Conservation (phyloP, 2,888 invertebrate species). For the Euclidia mi region DNA sequence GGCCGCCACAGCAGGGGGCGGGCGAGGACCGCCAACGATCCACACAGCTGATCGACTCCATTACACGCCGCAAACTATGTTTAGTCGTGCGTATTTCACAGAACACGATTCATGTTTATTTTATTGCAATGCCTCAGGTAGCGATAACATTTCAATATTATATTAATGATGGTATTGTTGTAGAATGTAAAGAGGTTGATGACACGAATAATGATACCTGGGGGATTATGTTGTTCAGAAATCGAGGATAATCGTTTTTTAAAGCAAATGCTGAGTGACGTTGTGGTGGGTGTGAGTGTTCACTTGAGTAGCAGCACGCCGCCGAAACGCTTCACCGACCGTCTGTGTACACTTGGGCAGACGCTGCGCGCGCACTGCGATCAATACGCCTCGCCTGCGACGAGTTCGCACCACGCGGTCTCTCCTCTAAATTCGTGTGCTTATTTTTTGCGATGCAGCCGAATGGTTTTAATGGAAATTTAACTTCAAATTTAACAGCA, state of each 20-base stretch:
- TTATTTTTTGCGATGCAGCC: slow-evolving; percentile 77
- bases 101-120: slow-evolving; percentile 37
- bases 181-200: slow-evolving; percentile 11
- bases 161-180: slow-evolving; percentile 20
- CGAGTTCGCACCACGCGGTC: slow-evolving; percentile 82
- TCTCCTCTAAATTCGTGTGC: slow-evolving; percentile 80
- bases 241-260: slow-evolving; percentile 13
- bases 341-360: slow-evolving; percentile 84
- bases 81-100: slow-evolving; percentile 48
- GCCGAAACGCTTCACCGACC: slow-evolving; percentile 78
- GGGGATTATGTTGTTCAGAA: slow-evolving; percentile 10
- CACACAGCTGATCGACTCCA: slow-evolving; percentile 69
- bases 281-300: slow-evolving; percentile 79
- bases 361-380: slow-evolving; percentile 88
- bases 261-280: slow-evolving; percentile 71
- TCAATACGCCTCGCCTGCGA: slow-evolving; percentile 84
- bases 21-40: slow-evolving; percentile 50
- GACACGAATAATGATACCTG: background rate
- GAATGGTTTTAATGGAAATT: slow-evolving; percentile 69
- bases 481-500: slow-evolving; percentile 58
- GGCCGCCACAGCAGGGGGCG: slow-evolving; percentile 53
- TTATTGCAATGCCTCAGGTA: slow-evolving; percentile 40
- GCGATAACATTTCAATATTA: slow-evolving; percentile 21
- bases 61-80: slow-evolving; percentile 57
- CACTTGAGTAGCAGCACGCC: slow-evolving; percentile 80